phyloP scores from a whole-genome alignment of 1,140 invertebrate genomes.

The Micrasema minimum region DNA sequence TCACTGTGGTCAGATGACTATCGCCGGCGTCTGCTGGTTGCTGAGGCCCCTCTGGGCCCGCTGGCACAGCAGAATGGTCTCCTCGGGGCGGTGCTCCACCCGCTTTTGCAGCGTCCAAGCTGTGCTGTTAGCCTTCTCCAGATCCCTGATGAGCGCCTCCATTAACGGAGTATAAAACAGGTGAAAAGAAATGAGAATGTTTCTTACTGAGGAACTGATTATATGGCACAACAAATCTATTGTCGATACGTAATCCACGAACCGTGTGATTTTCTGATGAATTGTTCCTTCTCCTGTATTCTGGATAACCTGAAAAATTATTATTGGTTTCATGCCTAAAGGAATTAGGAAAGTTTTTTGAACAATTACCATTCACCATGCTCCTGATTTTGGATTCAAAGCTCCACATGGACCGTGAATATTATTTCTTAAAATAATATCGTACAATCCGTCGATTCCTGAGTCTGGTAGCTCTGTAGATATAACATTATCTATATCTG shows the following conservation, averaged over 20 bases:
- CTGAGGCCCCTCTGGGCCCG: too few relatives aligned
- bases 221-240: background rate
- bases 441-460: background rate
- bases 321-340: background rate
- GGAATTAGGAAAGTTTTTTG: background rate
- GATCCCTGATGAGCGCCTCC: too few relatives aligned
- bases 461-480: background rate
- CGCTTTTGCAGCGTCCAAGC: too few relatives aligned
- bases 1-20: too few relatives aligned
- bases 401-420: background rate
- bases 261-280: background rate
- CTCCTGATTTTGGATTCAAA: background rate
- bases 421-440: background rate
- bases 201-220: background rate
- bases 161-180: too few relatives aligned
- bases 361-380: slow-evolving; percentile 1
- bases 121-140: too few relatives aligned
- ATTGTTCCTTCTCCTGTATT: slow-evolving; percentile 6
- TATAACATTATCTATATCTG: too few relatives aligned
- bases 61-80: too few relatives aligned
- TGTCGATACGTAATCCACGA: background rate
- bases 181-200: too few relatives aligned
- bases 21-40: too few relatives aligned
- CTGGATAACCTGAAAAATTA: background rate
- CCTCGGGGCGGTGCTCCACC: too few relatives aligned